Evolutionary conservation across 1,140 invertebrate genomes (phyloP), one percentile per base, ranked within the genome.

Genomic region (Drosophila yakuba): DNA sequence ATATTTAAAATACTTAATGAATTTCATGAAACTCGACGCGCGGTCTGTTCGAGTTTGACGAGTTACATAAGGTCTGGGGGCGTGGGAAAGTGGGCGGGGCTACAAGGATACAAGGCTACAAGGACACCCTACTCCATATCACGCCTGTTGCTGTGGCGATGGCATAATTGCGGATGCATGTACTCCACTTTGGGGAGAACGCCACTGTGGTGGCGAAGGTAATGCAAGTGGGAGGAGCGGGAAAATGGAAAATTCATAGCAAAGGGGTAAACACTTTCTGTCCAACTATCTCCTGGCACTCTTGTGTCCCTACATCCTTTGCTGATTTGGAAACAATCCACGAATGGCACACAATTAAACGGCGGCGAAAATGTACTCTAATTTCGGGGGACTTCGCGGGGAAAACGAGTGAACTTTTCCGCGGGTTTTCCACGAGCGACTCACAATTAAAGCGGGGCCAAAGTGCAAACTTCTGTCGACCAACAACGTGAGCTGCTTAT

Each of bases 1-100:
- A 68, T 68, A 68, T 61, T 68, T 68, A 52, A 68, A 61, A 45
- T 44, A 39, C 48, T 38, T 61, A 52, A 68, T 68, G 64, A 61
- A 61, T 60, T 67, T 60, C 12, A 59, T 50, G 39, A 60, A 67
- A 51, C 36, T 41, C 54, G 36, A 41, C 56, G n/a, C n/a, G 63
- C 36, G 59, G 64, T 60, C 56, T 50, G 56, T 39, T 60, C 28
- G 36, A 17, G 38, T 32, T 41, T 35, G 55, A 59, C 36, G 55
- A 32, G 54, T 32, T 32, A n/a, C 36, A 44, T 25, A 41, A 12
- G 12, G 38, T 28, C 8, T 17, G 3, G 20, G 8, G 35, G 36
- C 20, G 35, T 20, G 23, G 28, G 3, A 52, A 51, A 17, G n/a
- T 44, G n/a, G 44, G 2, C 1, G 3, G 23, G 23, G 58, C 2